Conservation (phyloP, 2,888 invertebrate species). For the Mimumesa dahlbomi region DNA sequence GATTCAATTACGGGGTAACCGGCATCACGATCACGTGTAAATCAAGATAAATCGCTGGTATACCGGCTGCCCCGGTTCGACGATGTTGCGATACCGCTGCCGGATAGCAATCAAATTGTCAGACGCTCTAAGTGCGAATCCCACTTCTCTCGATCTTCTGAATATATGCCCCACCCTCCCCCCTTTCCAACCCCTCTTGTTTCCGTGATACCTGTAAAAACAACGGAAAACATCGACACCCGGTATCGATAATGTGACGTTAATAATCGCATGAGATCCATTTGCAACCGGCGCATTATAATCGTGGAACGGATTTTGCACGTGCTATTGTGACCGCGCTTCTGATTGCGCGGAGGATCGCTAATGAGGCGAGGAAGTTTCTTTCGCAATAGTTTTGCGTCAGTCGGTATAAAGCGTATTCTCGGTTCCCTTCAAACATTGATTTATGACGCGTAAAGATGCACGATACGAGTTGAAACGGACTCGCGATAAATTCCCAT, state of each 20-base stretch:
- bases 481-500: too few species aligned
- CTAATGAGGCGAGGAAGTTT: slow-evolving; percentile 41
- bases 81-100: slow-evolving; percentile 54
- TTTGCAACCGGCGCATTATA: neutral
- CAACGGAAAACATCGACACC: slow-evolving; percentile 13
- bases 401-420: slow-evolving; percentile 29
- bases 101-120: slow-evolving; percentile 63
- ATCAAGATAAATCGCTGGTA: slow-evolving; percentile 56
- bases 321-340: slow-evolving; percentile 28
- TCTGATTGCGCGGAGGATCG: slow-evolving; percentile 36
- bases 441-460: slow-evolving; percentile 17
- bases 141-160: slow-evolving; percentile 38
- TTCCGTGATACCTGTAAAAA: neutral
- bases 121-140: slow-evolving; percentile 56
- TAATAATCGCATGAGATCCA: neutral
- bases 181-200: too few species aligned
- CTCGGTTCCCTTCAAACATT: slow-evolving; percentile 21
- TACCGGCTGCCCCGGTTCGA: slow-evolving; percentile 48
- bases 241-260: slow-evolving; percentile 11
- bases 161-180: slow-evolving; percentile 23
- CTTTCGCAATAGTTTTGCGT: slow-evolving; percentile 47
- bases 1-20: slow-evolving; percentile 59
- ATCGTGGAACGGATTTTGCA: slow-evolving; percentile 12
- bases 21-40: slow-evolving; percentile 58
- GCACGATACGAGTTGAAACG: neutral